phyloP scores from a whole-genome alignment of 2,888 invertebrate species.

The Anoplius nigerrimus region DNA sequence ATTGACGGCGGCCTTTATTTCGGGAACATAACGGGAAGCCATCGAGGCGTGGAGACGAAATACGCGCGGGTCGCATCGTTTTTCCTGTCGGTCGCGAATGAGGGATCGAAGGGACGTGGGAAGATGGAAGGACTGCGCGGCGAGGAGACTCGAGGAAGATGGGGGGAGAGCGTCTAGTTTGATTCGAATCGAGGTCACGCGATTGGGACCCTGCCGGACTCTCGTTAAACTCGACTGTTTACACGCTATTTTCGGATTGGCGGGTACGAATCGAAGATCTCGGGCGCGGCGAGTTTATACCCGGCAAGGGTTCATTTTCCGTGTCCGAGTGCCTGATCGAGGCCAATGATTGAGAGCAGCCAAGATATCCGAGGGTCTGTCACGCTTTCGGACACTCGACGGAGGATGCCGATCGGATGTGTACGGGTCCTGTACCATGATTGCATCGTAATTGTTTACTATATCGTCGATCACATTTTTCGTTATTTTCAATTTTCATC shows the following conservation, averaged over 20 bases:
- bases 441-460: too few relatives aligned
- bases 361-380: too few relatives aligned
- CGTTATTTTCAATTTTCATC: too few relatives aligned
- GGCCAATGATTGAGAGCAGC: too few relatives aligned
- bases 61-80: neutral
- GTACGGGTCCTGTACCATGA: too few relatives aligned
- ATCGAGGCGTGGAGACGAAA: constrained; percentile 30
- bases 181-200: constrained; percentile 42
- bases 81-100: too few relatives aligned
- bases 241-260: constrained; percentile 29
- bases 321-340: too few relatives aligned
- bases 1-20: constrained; percentile 39
- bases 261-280: constrained; percentile 28
- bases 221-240: constrained; percentile 18
- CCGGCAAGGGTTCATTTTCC: neutral
- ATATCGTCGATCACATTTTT: too few relatives aligned
- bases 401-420: too few relatives aligned
- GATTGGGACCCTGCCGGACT: constrained; percentile 22
- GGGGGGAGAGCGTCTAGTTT: constrained; percentile 4
- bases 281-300: neutral
- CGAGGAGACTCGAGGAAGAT: neutral
- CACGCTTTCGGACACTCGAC: too few relatives aligned
- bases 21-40: constrained; percentile 41
- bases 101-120: neutral
- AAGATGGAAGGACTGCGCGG: neutral